phyloP scores from a whole-genome alignment of 2,797 vertebrate species.

The Mormyrops boulengeri region DNA sequence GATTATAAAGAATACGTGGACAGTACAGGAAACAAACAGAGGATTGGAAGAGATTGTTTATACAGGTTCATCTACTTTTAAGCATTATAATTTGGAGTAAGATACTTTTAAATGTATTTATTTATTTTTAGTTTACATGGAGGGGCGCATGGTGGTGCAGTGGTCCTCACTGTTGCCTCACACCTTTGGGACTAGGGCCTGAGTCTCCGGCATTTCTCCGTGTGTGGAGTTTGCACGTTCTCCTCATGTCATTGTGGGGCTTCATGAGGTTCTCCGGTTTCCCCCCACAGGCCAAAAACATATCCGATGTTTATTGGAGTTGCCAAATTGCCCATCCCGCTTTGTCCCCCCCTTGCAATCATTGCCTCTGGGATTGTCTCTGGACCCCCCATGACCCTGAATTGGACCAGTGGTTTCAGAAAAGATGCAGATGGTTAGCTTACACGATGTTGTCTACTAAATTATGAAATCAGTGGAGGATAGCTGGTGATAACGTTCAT shows the following conservation, averaged over 20 bases:
- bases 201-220: not conserved
- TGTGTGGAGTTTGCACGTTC: not conserved
- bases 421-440: not conserved
- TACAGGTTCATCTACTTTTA: not conserved
- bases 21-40: not conserved
- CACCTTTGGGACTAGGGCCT: not conserved
- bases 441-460: not conserved
- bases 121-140: not conserved
- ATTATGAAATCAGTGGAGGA: not conserved
- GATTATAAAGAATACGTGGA: not conserved
- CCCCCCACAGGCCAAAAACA: not conserved
- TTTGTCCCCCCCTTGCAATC: not conserved
- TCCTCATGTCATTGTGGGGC: not conserved
- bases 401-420: not conserved
- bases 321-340: not conserved
- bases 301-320: not conserved
- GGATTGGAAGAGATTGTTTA: constrained; percentile 6
- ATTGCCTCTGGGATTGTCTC: not conserved
- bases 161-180: not conserved
- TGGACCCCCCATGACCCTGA: not conserved
- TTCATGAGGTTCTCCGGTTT: not conserved
- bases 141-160: not conserved
- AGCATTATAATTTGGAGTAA: not conserved
- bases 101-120: not conserved
- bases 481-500: not conserved